Conservation (phyloP, 2,888 invertebrate genomes). For the Neuroscelio doddi region DNA sequence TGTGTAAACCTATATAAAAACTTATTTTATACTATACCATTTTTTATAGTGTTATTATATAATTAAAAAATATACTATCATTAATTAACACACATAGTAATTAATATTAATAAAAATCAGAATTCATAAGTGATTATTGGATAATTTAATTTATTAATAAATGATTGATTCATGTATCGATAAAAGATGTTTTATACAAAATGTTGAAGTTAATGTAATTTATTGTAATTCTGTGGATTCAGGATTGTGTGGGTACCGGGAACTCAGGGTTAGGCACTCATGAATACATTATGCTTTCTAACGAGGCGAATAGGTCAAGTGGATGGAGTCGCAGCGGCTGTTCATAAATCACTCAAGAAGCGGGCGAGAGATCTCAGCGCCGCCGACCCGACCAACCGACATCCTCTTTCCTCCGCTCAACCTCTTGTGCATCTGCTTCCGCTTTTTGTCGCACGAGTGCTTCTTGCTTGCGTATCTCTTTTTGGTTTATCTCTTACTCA, state of each 20-base stretch:
- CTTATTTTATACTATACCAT: too few relatives aligned
- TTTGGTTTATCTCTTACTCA: neutral
- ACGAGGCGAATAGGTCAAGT: slow-evolving; percentile 69
- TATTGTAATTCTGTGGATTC: neutral
- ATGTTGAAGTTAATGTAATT: slow-evolving; percentile 7
- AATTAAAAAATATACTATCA: too few relatives aligned
- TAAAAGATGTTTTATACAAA: too few relatives aligned
- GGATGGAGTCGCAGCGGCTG: slow-evolving; percentile 61
- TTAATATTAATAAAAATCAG: too few relatives aligned
- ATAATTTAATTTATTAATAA: slow-evolving; percentile 1
- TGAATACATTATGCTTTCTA: slow-evolving; percentile 67
- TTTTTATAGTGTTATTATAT: too few relatives aligned
- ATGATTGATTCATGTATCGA: too few relatives aligned
- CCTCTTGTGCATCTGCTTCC: slow-evolving; percentile 60
- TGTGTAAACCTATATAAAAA: too few relatives aligned
- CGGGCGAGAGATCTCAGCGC: slow-evolving; percentile 52
- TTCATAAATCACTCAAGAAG: slow-evolving; percentile 65
- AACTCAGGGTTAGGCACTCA: slow-evolving; percentile 54
- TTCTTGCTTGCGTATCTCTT: neutral
- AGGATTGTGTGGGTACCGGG: slow-evolving; percentile 6
- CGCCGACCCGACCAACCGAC: slow-evolving; percentile 46
- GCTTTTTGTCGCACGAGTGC: slow-evolving; percentile 52
- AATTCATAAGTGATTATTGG: too few relatives aligned
- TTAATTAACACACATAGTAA: too few relatives aligned
- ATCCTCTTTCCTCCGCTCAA: slow-evolving; percentile 34